Evolutionary conservation across 1,140 invertebrate genomes (phyloP).

Genomic region (Sipha flava): DNA sequence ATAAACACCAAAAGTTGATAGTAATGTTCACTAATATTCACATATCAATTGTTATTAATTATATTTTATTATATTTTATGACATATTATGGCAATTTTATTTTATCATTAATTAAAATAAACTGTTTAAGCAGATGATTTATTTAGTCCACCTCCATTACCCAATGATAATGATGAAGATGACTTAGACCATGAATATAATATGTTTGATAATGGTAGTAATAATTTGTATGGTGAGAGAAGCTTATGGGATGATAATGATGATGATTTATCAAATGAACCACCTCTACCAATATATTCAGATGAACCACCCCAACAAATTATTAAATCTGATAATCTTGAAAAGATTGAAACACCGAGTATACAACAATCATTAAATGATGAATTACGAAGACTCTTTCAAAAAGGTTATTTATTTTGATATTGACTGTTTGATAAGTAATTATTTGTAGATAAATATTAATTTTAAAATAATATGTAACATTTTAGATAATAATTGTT

Average conservation of each 20-base stretch:
- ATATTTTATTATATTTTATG: neutral
- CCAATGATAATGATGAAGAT: neutral
- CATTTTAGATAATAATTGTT: neutral
- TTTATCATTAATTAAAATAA: neutral
- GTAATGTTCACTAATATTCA: too few relatives aligned
- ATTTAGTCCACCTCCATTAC: slow-evolving; percentile 16
- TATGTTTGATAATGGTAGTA: slow-evolving; percentile 4
- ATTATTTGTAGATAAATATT: neutral
- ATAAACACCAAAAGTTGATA: too few relatives aligned
- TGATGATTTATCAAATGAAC: slow-evolving; percentile 10
- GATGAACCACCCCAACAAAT: neutral
- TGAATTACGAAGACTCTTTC: neutral
- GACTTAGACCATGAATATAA: slow-evolving; percentile 15
- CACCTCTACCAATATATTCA: neutral
- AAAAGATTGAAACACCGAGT: neutral
- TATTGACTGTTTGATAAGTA: neutral
- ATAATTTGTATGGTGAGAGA: neutral
- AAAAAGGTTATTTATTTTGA: slow-evolving; percentile 17
- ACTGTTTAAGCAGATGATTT: neutral
- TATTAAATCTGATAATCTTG: neutral
- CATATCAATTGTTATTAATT: too few relatives aligned
- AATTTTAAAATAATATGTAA: neutral
- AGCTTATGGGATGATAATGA: slow-evolving; percentile 18
- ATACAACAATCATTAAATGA: slow-evolving; percentile 18
- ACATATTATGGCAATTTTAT: neutral